These are phyloP conservation scores for Drosophila bipectinata DNA, from an alignment of 1,140 invertebrate species.

Conservation along the genomic window DNA sequence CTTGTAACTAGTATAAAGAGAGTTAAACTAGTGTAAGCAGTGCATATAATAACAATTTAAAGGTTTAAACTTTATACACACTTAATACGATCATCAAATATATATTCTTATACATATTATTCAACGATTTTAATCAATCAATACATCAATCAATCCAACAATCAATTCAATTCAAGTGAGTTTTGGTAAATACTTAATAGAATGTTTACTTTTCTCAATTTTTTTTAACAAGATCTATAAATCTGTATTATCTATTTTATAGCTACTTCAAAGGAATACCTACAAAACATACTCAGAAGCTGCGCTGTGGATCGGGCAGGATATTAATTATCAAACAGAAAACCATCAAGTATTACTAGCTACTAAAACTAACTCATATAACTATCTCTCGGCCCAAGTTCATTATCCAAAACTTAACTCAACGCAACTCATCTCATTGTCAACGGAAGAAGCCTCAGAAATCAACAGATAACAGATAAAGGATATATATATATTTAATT, in stretches of 20 bases:
- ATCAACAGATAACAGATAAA: constrained; percentile 23
- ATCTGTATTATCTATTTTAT: neutral
- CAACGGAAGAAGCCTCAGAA: constrained; percentile 48
- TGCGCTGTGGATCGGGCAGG: constrained; percentile 51
- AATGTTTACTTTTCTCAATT: too few relatives aligned
- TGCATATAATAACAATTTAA: constrained; percentile 11
- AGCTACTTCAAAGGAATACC: constrained; percentile 68
- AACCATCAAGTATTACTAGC: constrained; percentile 73
- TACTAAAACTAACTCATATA: constrained; percentile 41
- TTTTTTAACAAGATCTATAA: too few relatives aligned
- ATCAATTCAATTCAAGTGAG: constrained; percentile 62
- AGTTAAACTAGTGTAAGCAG: constrained; percentile 33
- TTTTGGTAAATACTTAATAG: constrained; percentile 4
- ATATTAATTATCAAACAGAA: constrained; percentile 34
- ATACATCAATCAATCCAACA: constrained; percentile 69
- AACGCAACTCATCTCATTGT: constrained; percentile 45
- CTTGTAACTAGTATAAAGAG: constrained; percentile 33
- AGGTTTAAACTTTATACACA: constrained; percentile 47
- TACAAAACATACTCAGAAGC: constrained; percentile 66
- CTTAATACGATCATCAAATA: constrained; percentile 37
- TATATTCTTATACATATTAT: constrained; percentile 62
- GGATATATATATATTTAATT: constrained; percentile 19
- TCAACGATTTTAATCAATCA: constrained; percentile 68
- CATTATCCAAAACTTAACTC: constrained; percentile 25
- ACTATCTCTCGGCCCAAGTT: constrained; percentile 23